Base-by-base conservation (phyloP, 2,797 vertebrate genomes). In the Rhabdophis nuchalis region DNA sequence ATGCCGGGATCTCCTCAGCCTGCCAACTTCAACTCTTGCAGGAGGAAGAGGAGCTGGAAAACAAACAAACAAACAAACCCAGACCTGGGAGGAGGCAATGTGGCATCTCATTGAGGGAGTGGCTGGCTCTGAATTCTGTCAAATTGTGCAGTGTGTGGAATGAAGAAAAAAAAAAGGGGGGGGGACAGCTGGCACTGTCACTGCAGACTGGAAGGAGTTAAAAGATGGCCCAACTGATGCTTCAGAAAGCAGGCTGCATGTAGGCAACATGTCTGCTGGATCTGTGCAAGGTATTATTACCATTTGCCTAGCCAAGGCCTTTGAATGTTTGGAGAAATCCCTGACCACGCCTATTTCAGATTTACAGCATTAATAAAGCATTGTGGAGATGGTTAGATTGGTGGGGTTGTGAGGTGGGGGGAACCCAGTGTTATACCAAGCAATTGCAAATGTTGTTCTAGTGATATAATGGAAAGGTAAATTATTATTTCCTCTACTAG, bases 201-300 rank as follows among this genome's bases (percentile, higher is more conserved):
- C 57, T 41, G 92, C 16, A 86, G 92, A 86, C 29, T 86, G 85
- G 93, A 92, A 95, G 7, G 95, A 89, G 95, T 97, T 97, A 97
- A 96, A 96, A 94, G 93, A 64, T 91, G 57, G 61, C 86, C 86
- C 56, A 60, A 86, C 2, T 94, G 95, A 95, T 95, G 95, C 93
- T 94, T 88, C 92, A 92, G 92, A 94, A 90, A 95, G 89, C 94
- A 93, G 95, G 93, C 95, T 94, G 94, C 87, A 25, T 68, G 95
- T 94, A 95, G 96, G 93, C 89, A 95, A 77, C 91, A 87, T 92
- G 94, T 92, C 91, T 16, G 72, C 93, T 95, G 91, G 87, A 89
- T 2, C 87, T 90, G 88, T 1, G 9, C 0, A 14, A 95, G 93
- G 86, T 50, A 5, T 20, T 53, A 5, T 20, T 41, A 88, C 92